Conservation (phyloP, 2,113 vertebrate species). For the Turnix velox region DNA sequence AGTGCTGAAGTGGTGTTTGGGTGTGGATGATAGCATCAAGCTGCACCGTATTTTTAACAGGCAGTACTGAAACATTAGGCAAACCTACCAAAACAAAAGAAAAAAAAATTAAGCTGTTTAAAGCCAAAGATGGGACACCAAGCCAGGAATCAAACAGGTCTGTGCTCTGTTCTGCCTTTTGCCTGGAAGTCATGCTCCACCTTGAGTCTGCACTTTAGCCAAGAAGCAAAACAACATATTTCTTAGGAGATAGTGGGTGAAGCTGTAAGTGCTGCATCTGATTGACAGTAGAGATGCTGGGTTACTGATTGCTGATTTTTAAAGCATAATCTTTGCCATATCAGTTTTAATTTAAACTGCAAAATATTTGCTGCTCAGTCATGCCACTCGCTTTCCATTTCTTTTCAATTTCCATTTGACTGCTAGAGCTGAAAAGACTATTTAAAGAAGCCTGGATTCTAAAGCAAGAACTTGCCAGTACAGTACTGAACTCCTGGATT, state of each 20-base stretch:
- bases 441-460: background rate
- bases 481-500: background rate
- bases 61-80: background rate
- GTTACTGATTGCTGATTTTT: background rate
- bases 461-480: background rate
- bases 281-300: rapidly evolving
- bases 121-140: background rate
- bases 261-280: background rate
- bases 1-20: constrained; percentile 25
- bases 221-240: background rate
- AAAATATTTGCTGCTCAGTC: background rate
- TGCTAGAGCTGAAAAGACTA: background rate
- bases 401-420: background rate
- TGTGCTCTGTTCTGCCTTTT: background rate
- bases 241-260: background rate
- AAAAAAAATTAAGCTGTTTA: background rate
- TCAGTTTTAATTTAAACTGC: background rate
- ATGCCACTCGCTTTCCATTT: background rate
- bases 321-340: background rate
- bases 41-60: constrained; percentile 34
- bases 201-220: background rate
- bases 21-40: constrained; percentile 51
- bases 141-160: background rate
- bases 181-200: background rate
- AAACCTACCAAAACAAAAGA: background rate